Conservation (phyloP, 2,888 invertebrate species). For the Cenopis cana region DNA sequence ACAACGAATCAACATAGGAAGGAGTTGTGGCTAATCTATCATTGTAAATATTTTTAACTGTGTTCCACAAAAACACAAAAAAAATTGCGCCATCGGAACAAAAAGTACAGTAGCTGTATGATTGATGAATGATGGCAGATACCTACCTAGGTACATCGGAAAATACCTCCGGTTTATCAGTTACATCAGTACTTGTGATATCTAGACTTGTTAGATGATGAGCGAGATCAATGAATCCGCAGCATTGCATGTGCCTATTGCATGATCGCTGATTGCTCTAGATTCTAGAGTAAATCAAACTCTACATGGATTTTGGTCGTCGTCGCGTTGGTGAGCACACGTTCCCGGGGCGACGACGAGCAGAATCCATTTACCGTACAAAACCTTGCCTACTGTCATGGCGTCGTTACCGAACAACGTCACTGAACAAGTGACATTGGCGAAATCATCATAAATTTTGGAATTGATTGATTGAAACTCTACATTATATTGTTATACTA, state of each 20-base stretch:
- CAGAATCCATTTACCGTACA: no score
- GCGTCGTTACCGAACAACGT: no score
- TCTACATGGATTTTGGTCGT: not conserved
- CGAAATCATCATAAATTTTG: no score
- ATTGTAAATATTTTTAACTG: no score
- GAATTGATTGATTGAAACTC: no score
- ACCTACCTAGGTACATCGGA: not conserved
- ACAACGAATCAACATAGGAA: not conserved
- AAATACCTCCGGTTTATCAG: slow-evolving; percentile 6
- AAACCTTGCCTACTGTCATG: no score
- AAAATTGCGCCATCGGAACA: not conserved
- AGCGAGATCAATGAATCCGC: not conserved
- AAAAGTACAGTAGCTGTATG: not conserved
- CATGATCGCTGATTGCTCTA: not conserved
- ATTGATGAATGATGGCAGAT: not conserved
- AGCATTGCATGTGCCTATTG: not conserved
- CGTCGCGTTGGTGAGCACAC: no score
- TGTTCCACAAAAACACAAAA: no score
- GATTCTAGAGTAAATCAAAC: not conserved
- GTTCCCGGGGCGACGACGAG: no score
- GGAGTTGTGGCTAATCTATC: not conserved
- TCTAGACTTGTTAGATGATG: not conserved
- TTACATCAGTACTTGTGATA: not conserved
- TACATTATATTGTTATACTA: no score
- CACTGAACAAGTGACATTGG: no score